A percentile compares a stretch with the other conserved stretches of the same genome.
Evolutionary conservation across 2,113 vertebrate genomes (phyloP).

Genomic region (Echinops telfairi): DNA sequence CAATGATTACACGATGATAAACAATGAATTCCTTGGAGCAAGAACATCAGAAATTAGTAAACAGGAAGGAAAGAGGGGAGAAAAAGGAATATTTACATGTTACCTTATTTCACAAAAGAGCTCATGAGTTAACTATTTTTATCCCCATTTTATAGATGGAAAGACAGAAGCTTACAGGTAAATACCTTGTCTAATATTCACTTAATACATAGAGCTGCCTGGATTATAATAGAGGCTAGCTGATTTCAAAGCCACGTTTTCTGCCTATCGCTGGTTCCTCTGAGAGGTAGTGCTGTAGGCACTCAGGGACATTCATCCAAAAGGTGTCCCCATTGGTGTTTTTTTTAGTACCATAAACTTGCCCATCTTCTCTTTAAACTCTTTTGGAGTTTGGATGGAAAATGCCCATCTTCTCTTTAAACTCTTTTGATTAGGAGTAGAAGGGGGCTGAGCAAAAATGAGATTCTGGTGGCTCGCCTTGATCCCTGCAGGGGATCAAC

Average conservation of each 20-base stretch:
- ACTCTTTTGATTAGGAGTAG: background rate
- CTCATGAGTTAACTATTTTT: slow-evolving; percentile 19
- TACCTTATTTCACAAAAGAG: slow-evolving; percentile 6
- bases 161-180: slow-evolving; percentile 17
- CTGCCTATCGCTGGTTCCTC: background rate
- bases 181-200: slow-evolving; percentile 10
- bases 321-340: background rate
- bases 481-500: background rate
- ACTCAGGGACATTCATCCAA: background rate
- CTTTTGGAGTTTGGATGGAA: background rate
- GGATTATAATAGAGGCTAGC: slow-evolving; percentile 14
- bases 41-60: slow-evolving; percentile 34
- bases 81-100: slow-evolving; percentile 33
- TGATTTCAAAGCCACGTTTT: background rate
- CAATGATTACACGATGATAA: slow-evolving; percentile 21
- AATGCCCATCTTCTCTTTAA: background rate
- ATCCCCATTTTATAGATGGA: slow-evolving; percentile 21
- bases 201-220: background rate
- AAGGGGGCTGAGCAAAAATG: background rate
- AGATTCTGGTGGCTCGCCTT: background rate
- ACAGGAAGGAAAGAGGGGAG: background rate
- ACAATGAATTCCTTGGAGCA: slow-evolving; percentile 3
- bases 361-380: background rate
- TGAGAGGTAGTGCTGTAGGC: background rate
- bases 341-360: background rate